Evolutionary conservation across 1,140 invertebrate species (phyloP).

Genomic region (Olivierus martensii): DNA sequence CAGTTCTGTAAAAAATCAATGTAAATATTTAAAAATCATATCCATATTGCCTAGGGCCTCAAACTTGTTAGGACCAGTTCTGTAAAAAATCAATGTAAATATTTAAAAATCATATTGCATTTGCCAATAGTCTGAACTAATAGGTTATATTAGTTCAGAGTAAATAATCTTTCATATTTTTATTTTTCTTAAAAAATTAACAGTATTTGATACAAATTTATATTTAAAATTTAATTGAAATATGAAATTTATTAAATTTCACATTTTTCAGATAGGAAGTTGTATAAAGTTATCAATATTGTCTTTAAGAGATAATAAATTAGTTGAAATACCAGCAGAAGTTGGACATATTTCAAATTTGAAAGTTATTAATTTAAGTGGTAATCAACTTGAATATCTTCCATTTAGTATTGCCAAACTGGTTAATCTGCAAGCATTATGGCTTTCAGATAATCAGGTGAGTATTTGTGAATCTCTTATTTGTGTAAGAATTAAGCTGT

Average conservation of each 20-base stretch:
- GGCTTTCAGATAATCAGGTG: conserved; percentile 74
- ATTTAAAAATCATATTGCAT: no score
- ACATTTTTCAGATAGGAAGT: conserved; percentile 61
- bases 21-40: no score
- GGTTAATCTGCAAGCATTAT: conserved; percentile 69
- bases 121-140: no score
- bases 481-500: no score
- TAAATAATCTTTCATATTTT: no score
- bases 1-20: no score
- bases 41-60: no score
- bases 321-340: conserved; percentile 65
- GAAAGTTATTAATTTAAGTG: conserved; percentile 78
- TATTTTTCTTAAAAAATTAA: conserved; percentile 4
- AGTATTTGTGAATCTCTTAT: no score
- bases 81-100: no score
- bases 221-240: neutral
- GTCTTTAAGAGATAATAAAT: conserved; percentile 65
- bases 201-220: neutral
- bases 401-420: conserved; percentile 78
- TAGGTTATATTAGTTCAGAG: no score
- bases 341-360: conserved; percentile 70
- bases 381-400: conserved; percentile 70
- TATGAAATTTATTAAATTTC: neutral
- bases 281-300: conserved; percentile 70
- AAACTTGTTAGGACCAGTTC: no score